Evolutionary conservation across 2,113 vertebrate genomes (phyloP).

Genomic region (Rhea americana): DNA sequence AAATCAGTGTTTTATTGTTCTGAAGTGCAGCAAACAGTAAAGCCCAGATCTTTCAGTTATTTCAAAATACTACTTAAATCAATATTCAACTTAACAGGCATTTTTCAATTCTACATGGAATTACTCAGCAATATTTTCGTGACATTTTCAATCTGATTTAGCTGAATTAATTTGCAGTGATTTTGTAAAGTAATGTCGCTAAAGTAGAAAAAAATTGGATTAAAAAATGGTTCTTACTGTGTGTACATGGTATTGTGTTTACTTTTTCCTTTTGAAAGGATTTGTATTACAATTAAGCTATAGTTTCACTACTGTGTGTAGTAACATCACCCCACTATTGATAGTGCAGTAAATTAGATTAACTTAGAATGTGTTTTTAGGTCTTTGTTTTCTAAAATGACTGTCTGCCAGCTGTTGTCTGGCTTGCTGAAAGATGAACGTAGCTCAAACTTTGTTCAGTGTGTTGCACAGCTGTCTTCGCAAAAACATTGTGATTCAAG

Average conservation of each 20-base stretch:
- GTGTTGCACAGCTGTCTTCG: neutral
- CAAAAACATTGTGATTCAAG: neutral
- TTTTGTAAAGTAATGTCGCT: neutral
- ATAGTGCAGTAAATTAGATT: neutral
- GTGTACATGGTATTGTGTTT: neutral
- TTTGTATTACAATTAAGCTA: neutral
- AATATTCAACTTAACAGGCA: neutral
- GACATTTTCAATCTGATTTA: neutral
- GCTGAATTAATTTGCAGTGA: neutral
- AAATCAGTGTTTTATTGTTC: neutral
- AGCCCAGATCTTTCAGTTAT: neutral
- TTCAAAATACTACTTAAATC: neutral
- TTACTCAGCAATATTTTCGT: neutral
- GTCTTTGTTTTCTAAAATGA: neutral
- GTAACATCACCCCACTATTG: neutral
- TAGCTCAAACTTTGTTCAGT: neutral
- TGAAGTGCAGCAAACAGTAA: neutral
- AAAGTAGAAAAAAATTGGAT: neutral
- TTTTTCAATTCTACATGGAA: neutral
- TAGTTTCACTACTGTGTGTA: neutral
- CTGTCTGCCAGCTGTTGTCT: neutral
- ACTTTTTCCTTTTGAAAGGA: neutral
- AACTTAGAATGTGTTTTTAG: neutral
- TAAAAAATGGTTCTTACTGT: neutral
- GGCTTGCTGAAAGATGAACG: neutral